phyloP scores from a whole-genome alignment of 2,888 invertebrate species.

The Thereva unica region DNA sequence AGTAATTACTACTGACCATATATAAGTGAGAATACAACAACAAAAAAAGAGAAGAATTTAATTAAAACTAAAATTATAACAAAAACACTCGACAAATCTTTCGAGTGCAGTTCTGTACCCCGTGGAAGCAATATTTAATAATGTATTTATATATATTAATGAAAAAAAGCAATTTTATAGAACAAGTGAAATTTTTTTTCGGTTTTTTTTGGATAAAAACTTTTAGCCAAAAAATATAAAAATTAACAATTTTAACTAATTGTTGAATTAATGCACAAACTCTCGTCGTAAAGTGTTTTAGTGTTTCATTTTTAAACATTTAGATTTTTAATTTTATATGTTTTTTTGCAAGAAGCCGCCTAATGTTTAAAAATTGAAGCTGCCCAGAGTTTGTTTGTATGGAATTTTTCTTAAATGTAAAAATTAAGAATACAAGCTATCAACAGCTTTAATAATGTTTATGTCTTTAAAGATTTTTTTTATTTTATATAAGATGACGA shows the following conservation, averaged over 20 bases:
- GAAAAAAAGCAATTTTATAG: not conserved
- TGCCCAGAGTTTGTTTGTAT: constrained; percentile 23
- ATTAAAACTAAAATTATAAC: constrained; percentile 38
- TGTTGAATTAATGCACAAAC: too few relatives aligned
- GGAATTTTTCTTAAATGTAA: constrained; percentile 24
- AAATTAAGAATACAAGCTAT: constrained; percentile 26
- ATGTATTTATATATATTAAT: constrained; percentile 1
- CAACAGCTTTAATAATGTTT: constrained; percentile 9
- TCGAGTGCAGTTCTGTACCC: not conserved
- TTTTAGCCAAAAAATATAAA: too few relatives aligned
- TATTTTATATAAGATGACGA: not conserved
- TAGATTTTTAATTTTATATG: too few relatives aligned
- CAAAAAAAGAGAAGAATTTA: not conserved
- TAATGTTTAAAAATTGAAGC: constrained; percentile 9
- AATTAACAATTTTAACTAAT: too few relatives aligned
- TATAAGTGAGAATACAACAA: too few relatives aligned
- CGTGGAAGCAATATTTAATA: constrained; percentile 10
- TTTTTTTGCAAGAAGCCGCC: too few relatives aligned
- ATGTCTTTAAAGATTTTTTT: constrained; percentile 11
- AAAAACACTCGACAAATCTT: not conserved
- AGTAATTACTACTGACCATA: constrained; percentile 45
- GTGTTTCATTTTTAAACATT: too few relatives aligned
- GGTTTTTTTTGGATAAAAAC: not conserved
- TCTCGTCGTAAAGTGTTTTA: too few relatives aligned
- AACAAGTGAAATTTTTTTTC: not conserved